Evolutionary conservation across 2,113 vertebrate species (phyloP), one percentile per base, ranked within the genome.

Genomic region (Corythornis cristatus): DNA sequence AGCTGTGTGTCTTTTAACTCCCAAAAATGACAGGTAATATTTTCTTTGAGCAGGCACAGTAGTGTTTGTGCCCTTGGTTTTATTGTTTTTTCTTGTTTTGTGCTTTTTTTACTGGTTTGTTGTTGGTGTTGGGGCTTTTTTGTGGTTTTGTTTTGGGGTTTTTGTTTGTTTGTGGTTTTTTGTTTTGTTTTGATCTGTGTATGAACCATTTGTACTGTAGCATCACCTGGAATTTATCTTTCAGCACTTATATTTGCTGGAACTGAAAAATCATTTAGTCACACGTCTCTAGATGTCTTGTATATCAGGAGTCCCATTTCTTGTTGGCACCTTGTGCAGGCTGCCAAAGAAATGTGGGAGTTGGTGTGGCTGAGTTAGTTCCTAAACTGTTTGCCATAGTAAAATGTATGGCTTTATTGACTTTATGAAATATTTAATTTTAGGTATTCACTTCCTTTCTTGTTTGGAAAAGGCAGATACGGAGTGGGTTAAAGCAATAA

Each of bases 381-480:
- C 19, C 8, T 31, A 23, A 68, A 43, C 8, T 0, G 0, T 48
- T 73, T 35, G 21, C 60, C 3, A 1, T 4, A n/a, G 46, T n/a
- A 77, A 73, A 76, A 57, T 37, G 6, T 26, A 3, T 48, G 26
- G 18, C 29, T 75, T 17, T 90, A 11, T 51, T 45, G 14, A 16
- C 29, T 26, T 20, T 50, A 11, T 50, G 42, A 25, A 62, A 33
- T 37, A 37, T 37, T 37, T 37, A 37, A 37, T 87, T 88, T 56
- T 61, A 43, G 64, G 43, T 9, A 14, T 70, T 67, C 1, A 31
- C 84, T 93, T 90, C 46, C 88, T 81, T 88, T 80, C 43, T 77
- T 68, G 43, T 90, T 90, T 94, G 76, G 68, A 43, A 71, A 88
- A 81, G 90, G 51, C 86, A 86, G 68, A 74, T 90, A 80, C 1